Evolutionary conservation across 2,113 vertebrate genomes (phyloP).

Genomic region (Silurus glanis): DNA sequence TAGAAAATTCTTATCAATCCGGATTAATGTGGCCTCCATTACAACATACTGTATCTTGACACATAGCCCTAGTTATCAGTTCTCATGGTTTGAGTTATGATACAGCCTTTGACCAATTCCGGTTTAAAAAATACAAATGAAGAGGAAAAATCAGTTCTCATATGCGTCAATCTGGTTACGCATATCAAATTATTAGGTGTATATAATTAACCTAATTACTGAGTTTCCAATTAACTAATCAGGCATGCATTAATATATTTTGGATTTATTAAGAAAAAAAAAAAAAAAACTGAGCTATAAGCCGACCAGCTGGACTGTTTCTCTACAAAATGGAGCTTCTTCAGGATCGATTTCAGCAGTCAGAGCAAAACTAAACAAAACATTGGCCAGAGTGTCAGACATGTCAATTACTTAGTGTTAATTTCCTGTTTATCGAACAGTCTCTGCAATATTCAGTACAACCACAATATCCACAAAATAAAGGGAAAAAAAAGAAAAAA

Average conservation of each 20-base stretch:
- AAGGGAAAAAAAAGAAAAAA: neutral
- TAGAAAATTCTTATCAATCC: too few species aligned
- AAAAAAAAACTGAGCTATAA: neutral
- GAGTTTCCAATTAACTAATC: neutral
- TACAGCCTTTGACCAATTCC: too few species aligned
- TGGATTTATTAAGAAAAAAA: neutral
- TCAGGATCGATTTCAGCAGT: neutral
- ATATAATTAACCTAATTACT: neutral
- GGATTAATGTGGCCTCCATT: too few species aligned
- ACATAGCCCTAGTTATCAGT: too few species aligned
- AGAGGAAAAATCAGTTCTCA: neutral
- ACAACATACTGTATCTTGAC: too few species aligned
- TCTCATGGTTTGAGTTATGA: too few species aligned
- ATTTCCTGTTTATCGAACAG: neutral
- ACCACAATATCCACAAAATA: neutral
- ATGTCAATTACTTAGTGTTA: neutral
- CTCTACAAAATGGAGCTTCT: neutral
- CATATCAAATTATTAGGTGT: too few species aligned
- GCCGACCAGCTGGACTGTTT: neutral
- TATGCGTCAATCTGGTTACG: neutral
- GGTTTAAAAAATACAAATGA: too few species aligned
- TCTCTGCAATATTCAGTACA: neutral
- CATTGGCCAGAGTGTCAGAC: neutral
- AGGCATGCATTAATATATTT: neutral
- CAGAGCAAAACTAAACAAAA: neutral